Conservation (phyloP, 2,113 vertebrate species). For the Acanthisitta chloris region DNA sequence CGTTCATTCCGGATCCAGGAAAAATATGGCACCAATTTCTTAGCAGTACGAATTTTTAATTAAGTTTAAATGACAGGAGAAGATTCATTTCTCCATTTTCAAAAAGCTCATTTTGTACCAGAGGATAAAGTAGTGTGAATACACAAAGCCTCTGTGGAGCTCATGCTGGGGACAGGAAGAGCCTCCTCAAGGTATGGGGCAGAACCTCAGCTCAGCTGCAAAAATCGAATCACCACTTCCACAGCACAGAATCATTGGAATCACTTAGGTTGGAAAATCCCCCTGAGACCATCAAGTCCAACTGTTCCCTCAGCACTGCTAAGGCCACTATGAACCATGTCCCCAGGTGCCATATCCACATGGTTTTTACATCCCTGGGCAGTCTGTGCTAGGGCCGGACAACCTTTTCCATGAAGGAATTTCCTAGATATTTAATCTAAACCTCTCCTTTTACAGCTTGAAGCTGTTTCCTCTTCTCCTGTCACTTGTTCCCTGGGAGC, state of each 20-base stretch:
- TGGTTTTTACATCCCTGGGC: not conserved
- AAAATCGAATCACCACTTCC: not conserved
- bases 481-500: too few relatives aligned
- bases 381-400: not conserved
- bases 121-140: not conserved
- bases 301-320: not conserved
- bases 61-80: not conserved
- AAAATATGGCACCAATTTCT: not conserved
- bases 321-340: not conserved
- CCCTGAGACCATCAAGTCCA: not conserved
- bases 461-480: too few relatives aligned
- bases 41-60: not conserved
- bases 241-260: not conserved
- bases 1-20: not conserved
- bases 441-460: too few relatives aligned
- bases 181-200: not conserved
- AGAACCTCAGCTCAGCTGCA: not conserved
- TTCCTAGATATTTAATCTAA: not conserved
- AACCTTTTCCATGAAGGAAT: not conserved
- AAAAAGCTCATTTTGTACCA: not conserved
- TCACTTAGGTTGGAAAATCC: accelerated
- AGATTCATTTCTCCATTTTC: not conserved
- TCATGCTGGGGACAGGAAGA: accelerated
- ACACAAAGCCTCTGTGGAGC: accelerated
- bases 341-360: not conserved